phyloP scores from a whole-genome alignment of 64 coral and sea anemone genomes.

The Actinia equina region DNA sequence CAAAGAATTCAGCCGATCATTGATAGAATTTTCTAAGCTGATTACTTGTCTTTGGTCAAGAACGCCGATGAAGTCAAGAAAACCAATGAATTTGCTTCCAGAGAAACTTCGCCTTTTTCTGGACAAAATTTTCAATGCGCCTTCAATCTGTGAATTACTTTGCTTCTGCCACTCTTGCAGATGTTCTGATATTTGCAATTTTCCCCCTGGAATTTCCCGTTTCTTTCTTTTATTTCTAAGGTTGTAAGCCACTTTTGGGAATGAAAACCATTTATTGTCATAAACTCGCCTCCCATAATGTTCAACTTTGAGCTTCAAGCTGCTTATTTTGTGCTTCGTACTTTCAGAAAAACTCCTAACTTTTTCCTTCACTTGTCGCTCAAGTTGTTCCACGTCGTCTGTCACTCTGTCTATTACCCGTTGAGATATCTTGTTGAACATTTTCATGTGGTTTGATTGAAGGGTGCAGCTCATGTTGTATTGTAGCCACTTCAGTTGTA shows the following conservation, averaged over 20 bases:
- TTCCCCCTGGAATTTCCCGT: background rate
- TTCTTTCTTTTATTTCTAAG: background rate
- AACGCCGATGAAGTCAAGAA: conserved; percentile 75
- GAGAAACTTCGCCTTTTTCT: conserved; percentile 42
- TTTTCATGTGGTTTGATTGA: conserved; percentile 65
- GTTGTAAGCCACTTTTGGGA: conserved; percentile 18
- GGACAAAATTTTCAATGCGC: background rate
- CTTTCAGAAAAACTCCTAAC: conserved; percentile 30
- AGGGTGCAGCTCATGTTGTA: conserved; percentile 67
- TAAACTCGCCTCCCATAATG: conserved; percentile 34
- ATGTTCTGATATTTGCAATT: background rate
- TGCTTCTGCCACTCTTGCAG: background rate
- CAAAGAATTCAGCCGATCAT: conserved; percentile 34
- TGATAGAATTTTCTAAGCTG: conserved; percentile 39
- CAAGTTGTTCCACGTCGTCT: conserved; percentile 32
- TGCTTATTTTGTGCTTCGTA: conserved; percentile 19
- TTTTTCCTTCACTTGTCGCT: conserved; percentile 25
- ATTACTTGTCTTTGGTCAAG: conserved; percentile 39
- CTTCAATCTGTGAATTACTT: background rate
- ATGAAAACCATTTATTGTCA: conserved; percentile 60
- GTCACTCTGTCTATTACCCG: conserved; percentile 51
- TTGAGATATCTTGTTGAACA: conserved; percentile 69
- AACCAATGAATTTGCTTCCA: conserved; percentile 45
- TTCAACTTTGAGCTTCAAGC: background rate
- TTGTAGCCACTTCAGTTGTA: conserved; percentile 42